These are phyloP conservation scores for Erethizon dorsatum DNA, from an alignment of 2,797 vertebrate genomes.

Conservation along the genomic window DNA sequence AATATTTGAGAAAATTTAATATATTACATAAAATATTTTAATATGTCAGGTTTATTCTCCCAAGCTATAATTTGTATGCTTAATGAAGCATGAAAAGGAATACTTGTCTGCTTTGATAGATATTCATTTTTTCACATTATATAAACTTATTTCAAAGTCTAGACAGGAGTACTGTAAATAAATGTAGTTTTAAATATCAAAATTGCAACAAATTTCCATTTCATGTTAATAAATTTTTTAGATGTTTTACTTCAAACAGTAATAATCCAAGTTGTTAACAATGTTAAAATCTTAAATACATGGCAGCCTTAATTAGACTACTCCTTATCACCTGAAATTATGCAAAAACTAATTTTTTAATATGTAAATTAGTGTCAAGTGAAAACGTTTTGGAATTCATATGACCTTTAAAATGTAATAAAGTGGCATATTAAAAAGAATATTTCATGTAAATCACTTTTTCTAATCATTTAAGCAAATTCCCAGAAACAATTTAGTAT, in stretches of 20 bases:
- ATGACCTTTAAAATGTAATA: conserved; percentile 21
- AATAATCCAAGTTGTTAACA: background rate
- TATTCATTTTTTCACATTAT: background rate
- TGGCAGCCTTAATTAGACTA: background rate
- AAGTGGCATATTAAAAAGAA: conserved; percentile 56
- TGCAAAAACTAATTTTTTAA: background rate
- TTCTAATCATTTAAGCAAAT: conserved; percentile 41
- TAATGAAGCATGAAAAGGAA: background rate
- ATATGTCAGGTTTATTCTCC: background rate
- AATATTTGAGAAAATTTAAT: background rate
- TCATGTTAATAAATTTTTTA: background rate
- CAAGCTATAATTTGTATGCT: background rate
- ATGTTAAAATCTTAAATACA: background rate
- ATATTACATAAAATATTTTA: conserved; percentile 2
- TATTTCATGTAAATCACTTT: conserved; percentile 51
- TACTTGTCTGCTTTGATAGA: background rate
- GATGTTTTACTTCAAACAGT: background rate
- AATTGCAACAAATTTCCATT: background rate
- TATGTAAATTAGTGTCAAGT: background rate
- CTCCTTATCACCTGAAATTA: background rate
- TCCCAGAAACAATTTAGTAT: conserved; percentile 31
- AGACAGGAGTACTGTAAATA: background rate
- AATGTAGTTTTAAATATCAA: background rate
- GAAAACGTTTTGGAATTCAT: background rate
- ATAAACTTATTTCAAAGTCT: background rate